These are phyloP conservation scores for Muntiacus reevesi DNA, from an alignment of 2,113 vertebrate genomes.

Conservation along the genomic window DNA sequence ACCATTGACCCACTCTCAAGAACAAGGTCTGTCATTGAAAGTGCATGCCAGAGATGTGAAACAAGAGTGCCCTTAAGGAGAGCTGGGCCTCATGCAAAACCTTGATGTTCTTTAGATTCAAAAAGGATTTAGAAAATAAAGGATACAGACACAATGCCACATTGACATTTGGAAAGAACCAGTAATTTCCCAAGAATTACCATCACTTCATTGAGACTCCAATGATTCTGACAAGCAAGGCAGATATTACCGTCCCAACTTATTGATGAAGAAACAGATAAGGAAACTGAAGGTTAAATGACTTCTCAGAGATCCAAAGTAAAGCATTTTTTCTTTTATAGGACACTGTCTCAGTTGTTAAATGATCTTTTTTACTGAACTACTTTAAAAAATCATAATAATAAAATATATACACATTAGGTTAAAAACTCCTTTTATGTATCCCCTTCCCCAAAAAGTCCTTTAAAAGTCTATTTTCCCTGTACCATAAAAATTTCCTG, in stretches of 20 bases:
- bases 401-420: neutral
- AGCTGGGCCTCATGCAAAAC: neutral
- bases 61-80: neutral
- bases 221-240: neutral
- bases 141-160: neutral
- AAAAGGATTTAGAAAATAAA: neutral
- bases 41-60: neutral
- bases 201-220: neutral
- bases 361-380: neutral
- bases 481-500: slow-evolving; percentile 32
- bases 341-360: neutral
- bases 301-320: neutral
- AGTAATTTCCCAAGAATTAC: neutral
- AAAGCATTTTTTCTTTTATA: neutral
- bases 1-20: neutral
- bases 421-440: neutral
- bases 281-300: neutral
- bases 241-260: neutral
- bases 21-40: neutral
- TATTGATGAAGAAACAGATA: neutral
- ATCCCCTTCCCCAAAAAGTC: neutral
- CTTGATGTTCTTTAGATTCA: neutral
- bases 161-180: neutral
- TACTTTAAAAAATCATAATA: neutral
- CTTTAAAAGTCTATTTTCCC: neutral